Conservation (phyloP, 2,113 vertebrate genomes). For the Brienomyrus brachyistius region DNA sequence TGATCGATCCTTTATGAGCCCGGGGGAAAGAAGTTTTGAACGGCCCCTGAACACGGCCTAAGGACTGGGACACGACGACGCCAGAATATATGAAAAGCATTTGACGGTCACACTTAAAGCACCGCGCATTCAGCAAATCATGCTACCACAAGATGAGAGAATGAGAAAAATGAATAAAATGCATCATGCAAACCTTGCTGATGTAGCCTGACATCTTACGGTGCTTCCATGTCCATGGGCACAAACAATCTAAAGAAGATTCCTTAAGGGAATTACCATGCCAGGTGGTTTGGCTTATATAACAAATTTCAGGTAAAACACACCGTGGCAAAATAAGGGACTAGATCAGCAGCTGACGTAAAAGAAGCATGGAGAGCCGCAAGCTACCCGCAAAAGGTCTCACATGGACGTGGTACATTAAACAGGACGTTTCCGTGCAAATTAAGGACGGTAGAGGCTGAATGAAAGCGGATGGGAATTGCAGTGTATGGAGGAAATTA, state of each 20-base stretch:
- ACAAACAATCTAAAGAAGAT: neutral
- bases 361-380: neutral
- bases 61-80: neutral
- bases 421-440: neutral
- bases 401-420: neutral
- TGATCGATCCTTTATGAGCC: neutral
- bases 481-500: neutral
- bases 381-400: neutral
- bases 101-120: neutral
- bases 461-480: neutral
- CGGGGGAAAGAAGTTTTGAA: neutral
- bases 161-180: neutral
- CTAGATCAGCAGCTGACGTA: neutral
- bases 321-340: neutral
- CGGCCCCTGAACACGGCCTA: neutral
- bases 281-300: neutral
- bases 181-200: neutral
- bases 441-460: neutral
- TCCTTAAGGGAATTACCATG: neutral
- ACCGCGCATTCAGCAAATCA: neutral
- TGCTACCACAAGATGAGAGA: neutral
- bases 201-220: neutral
- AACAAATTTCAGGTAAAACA: neutral
- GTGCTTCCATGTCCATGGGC: neutral
- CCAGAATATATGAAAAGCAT: neutral